These are phyloP conservation scores for Zaprionus ghesquierei DNA, from an alignment of 1,140 invertebrate genomes.

Conservation along the genomic window DNA sequence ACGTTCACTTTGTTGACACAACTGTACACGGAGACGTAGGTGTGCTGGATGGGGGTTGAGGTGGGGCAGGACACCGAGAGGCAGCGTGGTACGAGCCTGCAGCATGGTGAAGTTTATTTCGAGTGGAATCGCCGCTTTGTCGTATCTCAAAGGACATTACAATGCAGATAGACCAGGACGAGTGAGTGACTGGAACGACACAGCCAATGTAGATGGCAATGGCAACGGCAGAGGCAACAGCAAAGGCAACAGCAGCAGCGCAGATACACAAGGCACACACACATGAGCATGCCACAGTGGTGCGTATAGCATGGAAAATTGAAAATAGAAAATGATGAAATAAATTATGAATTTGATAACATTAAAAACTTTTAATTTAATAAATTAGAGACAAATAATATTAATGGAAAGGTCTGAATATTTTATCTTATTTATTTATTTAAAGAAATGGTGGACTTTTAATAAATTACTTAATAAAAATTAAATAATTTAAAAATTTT, in stretches of 20 bases:
- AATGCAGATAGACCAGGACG: slow-evolving; percentile 69
- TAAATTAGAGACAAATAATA: too few species aligned
- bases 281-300: background rate
- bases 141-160: slow-evolving; percentile 78
- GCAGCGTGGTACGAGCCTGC: slow-evolving; percentile 4
- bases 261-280: background rate
- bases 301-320: background rate
- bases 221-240: slow-evolving; percentile 1
- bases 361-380: too few species aligned
- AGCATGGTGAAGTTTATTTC: slow-evolving; percentile 68
- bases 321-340: background rate
- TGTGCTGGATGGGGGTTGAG: background rate
- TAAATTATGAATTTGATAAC: background rate
- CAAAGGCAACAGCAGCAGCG: background rate
- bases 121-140: slow-evolving; percentile 75
- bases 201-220: slow-evolving; percentile 32
- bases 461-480: too few species aligned
- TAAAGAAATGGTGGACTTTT: too few species aligned
- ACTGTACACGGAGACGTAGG: slow-evolving; percentile 55
- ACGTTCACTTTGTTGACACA: slow-evolving; percentile 78
- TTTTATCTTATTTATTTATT: too few species aligned
- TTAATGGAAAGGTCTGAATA: too few species aligned
- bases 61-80: background rate
- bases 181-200: slow-evolving; percentile 60
- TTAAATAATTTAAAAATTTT: too few species aligned